Base-by-base conservation (phyloP, 2,888 invertebrate species). In the Andrena minutula region DNA sequence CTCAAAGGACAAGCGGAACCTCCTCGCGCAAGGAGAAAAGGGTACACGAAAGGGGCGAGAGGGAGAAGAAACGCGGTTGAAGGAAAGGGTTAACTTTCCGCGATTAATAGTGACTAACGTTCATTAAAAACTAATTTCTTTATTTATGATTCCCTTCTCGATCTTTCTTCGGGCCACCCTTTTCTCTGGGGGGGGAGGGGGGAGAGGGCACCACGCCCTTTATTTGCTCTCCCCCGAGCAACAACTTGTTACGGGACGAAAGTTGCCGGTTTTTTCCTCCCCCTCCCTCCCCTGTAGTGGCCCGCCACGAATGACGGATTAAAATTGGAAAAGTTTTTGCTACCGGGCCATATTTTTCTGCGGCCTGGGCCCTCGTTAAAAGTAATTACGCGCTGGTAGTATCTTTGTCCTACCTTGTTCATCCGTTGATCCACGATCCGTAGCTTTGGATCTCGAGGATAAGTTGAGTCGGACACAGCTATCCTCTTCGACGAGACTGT, bases 101-200 rank as follows among this genome's bases (percentile, higher is more conserved):
- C 90, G 87, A 91, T 91, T 91, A 91, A 91, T 91, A 90, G 90
- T 90, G 87, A 88, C 90, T 90, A 89, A 89, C 89, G 87, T 88
- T 86, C 89, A 89, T 90, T 91, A 90, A 91, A 91, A 91, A 89
- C 90, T 91, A 91, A 91, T 91, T 91, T 89, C 87, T 86, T 90
- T 90, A 90, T 91, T 91, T 91, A 91, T 88, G 86, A 85, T 82
- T 84, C 79, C 85, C 84, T 86, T 82, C 82, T 68, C 77, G 80
- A 90, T 87, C 75, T 81, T 87, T 76, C 87, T 82, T 83, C 83
- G 79, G 68, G 61, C 71, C 63, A 60, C 64, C 81, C 68, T 73
- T 79, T 77, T 68, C 75, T 70, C 71, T 49, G 41, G 12, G 8
- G 32, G 41, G 58, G 12, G 10, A 70, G 63, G 72, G 71, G 60